Percentiles rank a stretch among this genome's conserved stretches.
Evolutionary conservation across 2,888 invertebrate species (phyloP).

Genomic region (Alloscopus bannaensis): DNA sequence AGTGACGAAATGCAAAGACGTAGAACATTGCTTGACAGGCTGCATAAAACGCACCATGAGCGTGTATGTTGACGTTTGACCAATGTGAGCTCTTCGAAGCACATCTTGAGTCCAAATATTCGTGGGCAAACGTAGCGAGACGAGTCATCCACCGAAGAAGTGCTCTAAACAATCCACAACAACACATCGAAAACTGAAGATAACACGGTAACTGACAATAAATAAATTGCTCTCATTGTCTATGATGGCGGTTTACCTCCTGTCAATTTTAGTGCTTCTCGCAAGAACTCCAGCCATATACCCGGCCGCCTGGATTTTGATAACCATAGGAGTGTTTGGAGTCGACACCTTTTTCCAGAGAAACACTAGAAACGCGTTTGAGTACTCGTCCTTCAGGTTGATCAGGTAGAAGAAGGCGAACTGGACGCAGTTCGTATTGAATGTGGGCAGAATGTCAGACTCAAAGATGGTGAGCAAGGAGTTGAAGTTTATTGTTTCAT

Average conservation of each 20-base stretch:
- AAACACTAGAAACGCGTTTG: slow-evolving; percentile 82
- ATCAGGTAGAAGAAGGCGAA: slow-evolving; percentile 85
- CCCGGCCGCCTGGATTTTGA: slow-evolving; percentile 83
- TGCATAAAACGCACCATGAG: slow-evolving; percentile 92
- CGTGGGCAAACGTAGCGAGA: slow-evolving; percentile 89
- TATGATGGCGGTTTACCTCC: slow-evolving; percentile 81
- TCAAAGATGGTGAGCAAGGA: slow-evolving; percentile 85
- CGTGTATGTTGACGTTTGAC: slow-evolving; percentile 80
- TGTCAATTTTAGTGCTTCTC: slow-evolving; percentile 81
- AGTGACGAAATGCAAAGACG: slow-evolving; percentile 90
- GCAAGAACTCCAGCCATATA: slow-evolving; percentile 87
- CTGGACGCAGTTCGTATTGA: slow-evolving; percentile 87
- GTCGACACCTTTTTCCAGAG: slow-evolving; percentile 85
- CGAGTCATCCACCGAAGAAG: slow-evolving; percentile 82
- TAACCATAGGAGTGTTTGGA: slow-evolving; percentile 80
- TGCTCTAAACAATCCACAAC: slow-evolving; percentile 76
- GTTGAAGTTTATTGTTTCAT: slow-evolving; percentile 79
- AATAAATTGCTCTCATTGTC: neutral
- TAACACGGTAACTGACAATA: neutral
- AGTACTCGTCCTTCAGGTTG: slow-evolving; percentile 80
- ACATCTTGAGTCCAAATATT: slow-evolving; percentile 83
- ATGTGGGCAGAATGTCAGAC: slow-evolving; percentile 86
- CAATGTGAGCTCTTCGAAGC: slow-evolving; percentile 79
- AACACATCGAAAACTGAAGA: neutral
- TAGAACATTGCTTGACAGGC: slow-evolving; percentile 96